Evolutionary conservation across 2,888 invertebrate genomes (phyloP), one percentile per base, ranked within the genome.

Genomic region (Neoascia interrupta): DNA sequence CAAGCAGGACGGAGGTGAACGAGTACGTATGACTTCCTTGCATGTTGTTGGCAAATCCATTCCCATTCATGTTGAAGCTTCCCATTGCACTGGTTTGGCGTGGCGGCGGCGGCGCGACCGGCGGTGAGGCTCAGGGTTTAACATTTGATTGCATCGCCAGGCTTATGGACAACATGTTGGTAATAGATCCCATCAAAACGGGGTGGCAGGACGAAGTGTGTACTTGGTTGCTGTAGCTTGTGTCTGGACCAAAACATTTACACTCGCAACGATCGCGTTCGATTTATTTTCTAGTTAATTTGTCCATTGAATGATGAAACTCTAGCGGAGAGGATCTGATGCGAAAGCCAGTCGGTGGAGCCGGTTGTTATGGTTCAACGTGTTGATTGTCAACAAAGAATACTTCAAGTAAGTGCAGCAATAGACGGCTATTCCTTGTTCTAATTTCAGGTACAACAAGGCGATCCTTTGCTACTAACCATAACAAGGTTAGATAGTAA

Each of bases 11-110:
- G 23, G 5, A 45, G 21, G 43, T 36, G 39, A n/a, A 31, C 10
- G 31, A 6, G 31, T 31, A 26, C 26, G 26, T 26, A 16, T 31
- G 41, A 69, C 60, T 60, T 72, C 63, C 72, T 41, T 63, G 49
- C 10, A 16, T 49, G 31, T 56, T 16, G 56, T 37, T 64, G 61
- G 49, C 36, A 49, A 36, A 53, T 64, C 43, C 41, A 3, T 56
- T 58, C 39, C 56, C 63, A 72, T 72, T 72, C 63, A 72, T 72
- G 54, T 41, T 63, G 53, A 49, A 61, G 37, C 61, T 51, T 63
- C 51, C 63, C 26, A 51, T n/a, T 39, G 53, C 36, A 41, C 16
- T 5, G 18, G 5, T 13, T n/a, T n/a, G n/a, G n/a, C n/a, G n/a
- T n/a, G n/a, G n/a, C n/a, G n/a, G n/a, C 11, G 28, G 10, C 18